phyloP scores from a whole-genome alignment of 2,113 vertebrate species.

The Charina bottae region DNA sequence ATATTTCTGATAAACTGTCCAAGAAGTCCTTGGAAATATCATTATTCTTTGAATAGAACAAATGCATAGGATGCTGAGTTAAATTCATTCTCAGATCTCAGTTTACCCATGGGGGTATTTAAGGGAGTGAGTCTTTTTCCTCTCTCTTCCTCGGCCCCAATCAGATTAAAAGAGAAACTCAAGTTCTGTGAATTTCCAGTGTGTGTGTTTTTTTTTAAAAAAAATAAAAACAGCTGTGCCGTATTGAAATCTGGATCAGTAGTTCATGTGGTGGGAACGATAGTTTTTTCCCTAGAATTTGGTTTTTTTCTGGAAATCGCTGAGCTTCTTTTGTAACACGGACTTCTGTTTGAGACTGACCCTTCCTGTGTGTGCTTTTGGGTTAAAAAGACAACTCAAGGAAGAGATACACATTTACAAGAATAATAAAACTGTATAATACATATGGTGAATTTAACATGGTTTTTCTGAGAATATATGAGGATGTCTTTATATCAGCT shows the following conservation, averaged over 20 bases:
- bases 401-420: not conserved
- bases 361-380: not conserved
- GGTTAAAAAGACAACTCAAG: not conserved
- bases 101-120: not conserved
- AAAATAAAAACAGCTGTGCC: not conserved
- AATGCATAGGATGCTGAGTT: not conserved
- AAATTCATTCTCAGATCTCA: not conserved
- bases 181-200: not conserved
- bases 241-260: not conserved
- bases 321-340: not conserved
- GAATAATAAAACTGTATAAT: not conserved
- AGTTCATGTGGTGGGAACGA: not conserved
- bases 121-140: too few relatives aligned
- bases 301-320: not conserved
- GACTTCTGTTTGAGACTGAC: not conserved
- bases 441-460: not conserved
- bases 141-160: not conserved
- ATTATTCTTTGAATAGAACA: not conserved
- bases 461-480: not conserved
- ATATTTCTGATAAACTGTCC: not conserved
- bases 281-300: too few relatives aligned
- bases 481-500: not conserved
- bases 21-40: not conserved
- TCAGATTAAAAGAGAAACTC: not conserved
- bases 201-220: not conserved